phyloP scores from a whole-genome alignment of 1,140 invertebrate species.

The Pectinophora gossypiella region DNA sequence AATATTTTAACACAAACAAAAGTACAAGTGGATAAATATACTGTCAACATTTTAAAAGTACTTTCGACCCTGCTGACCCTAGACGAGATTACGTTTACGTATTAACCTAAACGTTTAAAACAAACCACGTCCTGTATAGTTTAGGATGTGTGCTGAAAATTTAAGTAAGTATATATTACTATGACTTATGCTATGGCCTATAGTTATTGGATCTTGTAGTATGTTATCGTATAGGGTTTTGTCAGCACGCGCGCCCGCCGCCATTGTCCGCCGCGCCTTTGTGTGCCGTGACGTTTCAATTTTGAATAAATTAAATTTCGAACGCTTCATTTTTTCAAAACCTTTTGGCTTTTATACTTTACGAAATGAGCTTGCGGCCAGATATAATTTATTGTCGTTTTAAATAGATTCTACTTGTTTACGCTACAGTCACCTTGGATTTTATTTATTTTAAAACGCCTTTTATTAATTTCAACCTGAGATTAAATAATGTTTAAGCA shows the following conservation, averaged over 20 bases:
- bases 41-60: too few relatives aligned
- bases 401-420: constrained; percentile 52
- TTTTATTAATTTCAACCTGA: constrained; percentile 10
- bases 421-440: constrained; percentile 23
- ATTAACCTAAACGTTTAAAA: too few relatives aligned
- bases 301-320: constrained; percentile 75
- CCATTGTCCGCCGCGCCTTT: constrained; percentile 63
- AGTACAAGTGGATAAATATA: too few relatives aligned
- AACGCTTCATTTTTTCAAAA: constrained; percentile 69
- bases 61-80: too few relatives aligned
- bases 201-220: too few relatives aligned
- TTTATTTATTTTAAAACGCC: constrained; percentile 13
- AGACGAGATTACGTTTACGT: too few relatives aligned
- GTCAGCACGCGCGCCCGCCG: constrained; percentile 17
- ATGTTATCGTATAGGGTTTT: background rate
- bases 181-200: too few relatives aligned
- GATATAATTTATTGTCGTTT: constrained; percentile 66
- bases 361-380: constrained; percentile 57
- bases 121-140: too few relatives aligned
- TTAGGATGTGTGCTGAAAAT: too few relatives aligned
- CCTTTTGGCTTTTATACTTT: constrained; percentile 39
- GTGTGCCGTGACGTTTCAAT: constrained; percentile 72
- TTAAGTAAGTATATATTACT: too few relatives aligned
- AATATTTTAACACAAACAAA: too few relatives aligned
- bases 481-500: too few relatives aligned